phyloP scores from a whole-genome alignment of 1,140 invertebrate species.

The Orius insidiosus region DNA sequence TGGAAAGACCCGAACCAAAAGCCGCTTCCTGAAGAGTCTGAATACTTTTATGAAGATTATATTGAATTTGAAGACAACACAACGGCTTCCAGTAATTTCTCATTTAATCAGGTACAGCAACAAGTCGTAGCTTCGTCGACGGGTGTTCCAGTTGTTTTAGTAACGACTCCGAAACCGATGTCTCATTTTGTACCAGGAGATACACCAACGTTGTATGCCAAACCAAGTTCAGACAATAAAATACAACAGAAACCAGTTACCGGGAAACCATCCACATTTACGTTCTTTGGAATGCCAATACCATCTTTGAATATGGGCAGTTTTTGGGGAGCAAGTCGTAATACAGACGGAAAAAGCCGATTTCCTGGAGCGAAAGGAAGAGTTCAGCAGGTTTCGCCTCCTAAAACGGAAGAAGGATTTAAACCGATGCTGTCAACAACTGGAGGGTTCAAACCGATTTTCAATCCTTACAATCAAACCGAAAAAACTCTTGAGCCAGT shows the following conservation, averaged over 20 bases:
- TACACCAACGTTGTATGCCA: constrained; percentile 45
- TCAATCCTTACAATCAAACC: constrained; percentile 28
- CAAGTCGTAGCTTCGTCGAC: constrained; percentile 7
- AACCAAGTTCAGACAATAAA: constrained; percentile 4
- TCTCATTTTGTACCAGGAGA: constrained; percentile 34
- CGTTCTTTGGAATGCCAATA: constrained; percentile 67
- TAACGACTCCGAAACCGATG: constrained; percentile 16
- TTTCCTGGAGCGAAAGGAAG: constrained; percentile 16
- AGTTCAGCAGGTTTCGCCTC: constrained; percentile 15
- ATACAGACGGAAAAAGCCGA: constrained; percentile 28
- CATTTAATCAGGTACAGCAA: constrained; percentile 24
- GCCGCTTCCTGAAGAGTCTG: constrained; percentile 47
- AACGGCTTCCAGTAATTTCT: constrained; percentile 20
- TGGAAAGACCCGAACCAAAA: constrained; percentile 19
- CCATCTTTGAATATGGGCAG: constrained; percentile 48
- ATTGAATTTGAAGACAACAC: constrained; percentile 47
- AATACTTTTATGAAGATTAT: constrained; percentile 68
- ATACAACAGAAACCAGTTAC: constrained; percentile 24
- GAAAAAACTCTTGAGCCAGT: constrained; percentile 1
- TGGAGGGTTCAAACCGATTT: constrained; percentile 51
- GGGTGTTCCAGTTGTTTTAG: not conserved
- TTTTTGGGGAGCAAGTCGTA: constrained; percentile 35
- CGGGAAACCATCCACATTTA: constrained; percentile 37
- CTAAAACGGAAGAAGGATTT: constrained; percentile 34
- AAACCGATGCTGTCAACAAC: constrained; percentile 46